These are phyloP conservation scores for Onychostoma macrolepis DNA, from an alignment of 2,113 vertebrate species.

Conservation along the genomic window DNA sequence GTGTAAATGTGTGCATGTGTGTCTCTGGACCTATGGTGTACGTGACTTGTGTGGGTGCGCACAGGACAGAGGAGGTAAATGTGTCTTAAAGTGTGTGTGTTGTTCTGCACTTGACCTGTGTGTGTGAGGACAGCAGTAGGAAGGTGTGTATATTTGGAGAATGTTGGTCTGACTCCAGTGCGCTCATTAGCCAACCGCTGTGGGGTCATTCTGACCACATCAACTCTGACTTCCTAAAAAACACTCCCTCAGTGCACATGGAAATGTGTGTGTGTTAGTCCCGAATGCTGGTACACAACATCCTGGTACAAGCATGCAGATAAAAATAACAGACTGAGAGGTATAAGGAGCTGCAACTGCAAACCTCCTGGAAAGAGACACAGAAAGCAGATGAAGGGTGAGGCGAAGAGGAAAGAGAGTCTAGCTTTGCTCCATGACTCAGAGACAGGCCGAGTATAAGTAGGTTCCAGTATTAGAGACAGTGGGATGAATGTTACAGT, in stretches of 20 bases:
- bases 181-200: slow-evolving; percentile 86
- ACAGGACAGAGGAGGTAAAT: slow-evolving; percentile 37
- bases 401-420: slow-evolving; percentile 62
- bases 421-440: slow-evolving; percentile 6
- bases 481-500: background rate
- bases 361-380: slow-evolving; percentile 61
- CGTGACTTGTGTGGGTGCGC: slow-evolving; percentile 78
- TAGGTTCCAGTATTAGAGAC: background rate
- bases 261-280: slow-evolving; percentile 32
- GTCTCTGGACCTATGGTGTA: slow-evolving; percentile 68
- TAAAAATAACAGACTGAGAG: slow-evolving; percentile 72
- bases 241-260: slow-evolving; percentile 75
- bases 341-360: slow-evolving; percentile 71
- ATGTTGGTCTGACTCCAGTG: slow-evolving; percentile 75
- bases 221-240: slow-evolving; percentile 91
- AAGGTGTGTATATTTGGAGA: slow-evolving; percentile 74
- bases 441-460: slow-evolving; percentile 39
- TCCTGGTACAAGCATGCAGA: slow-evolving; percentile 85
- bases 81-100: slow-evolving; percentile 30
- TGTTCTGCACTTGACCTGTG: slow-evolving; percentile 34
- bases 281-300: slow-evolving; percentile 80
- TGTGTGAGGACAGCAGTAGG: slow-evolving; percentile 76
- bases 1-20: slow-evolving; percentile 39
- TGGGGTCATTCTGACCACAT: slow-evolving; percentile 85
- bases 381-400: slow-evolving; percentile 52